Percentiles rank a stretch among this genome's conserved stretches.
These are phyloP conservation scores for Turnix velox DNA, from an alignment of 2,113 vertebrate species.

Conservation along the genomic window DNA sequence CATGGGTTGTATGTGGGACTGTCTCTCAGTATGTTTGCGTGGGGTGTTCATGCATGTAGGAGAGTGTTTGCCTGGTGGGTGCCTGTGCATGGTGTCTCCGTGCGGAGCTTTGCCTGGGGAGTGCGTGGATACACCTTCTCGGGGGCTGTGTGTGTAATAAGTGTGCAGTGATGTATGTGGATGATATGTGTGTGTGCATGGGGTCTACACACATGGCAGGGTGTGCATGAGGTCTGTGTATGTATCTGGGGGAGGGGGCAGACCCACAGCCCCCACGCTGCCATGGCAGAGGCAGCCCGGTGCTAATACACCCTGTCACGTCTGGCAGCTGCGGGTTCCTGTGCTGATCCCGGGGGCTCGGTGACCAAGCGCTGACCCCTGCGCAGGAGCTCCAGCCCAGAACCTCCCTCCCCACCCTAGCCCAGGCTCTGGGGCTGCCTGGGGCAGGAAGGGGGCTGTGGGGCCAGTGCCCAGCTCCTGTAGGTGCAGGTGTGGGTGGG, in stretches of 20 bases:
- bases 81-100: background rate
- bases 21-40: background rate
- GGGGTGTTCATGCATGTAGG: background rate
- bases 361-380: background rate
- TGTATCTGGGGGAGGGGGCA: background rate
- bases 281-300: background rate
- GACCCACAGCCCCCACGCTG: background rate
- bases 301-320: background rate
- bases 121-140: background rate
- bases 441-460: no score
- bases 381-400: background rate
- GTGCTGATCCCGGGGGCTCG: background rate
- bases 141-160: background rate
- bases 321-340: background rate
- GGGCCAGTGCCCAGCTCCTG: background rate
- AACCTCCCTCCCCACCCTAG: background rate
- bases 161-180: background rate
- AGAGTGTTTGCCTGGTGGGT: no score
- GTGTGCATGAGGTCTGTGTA: no score
- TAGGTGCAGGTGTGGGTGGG: background rate
- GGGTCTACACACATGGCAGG: background rate
- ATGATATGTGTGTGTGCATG: background rate
- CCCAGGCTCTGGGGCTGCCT: background rate
- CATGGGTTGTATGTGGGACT: background rate
- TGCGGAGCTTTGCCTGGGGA: background rate